Percentiles rank a stretch among this genome's conserved stretches.
phyloP scores from a whole-genome alignment of 2,113 vertebrate genomes.

The Hippoglossus stenolepis region DNA sequence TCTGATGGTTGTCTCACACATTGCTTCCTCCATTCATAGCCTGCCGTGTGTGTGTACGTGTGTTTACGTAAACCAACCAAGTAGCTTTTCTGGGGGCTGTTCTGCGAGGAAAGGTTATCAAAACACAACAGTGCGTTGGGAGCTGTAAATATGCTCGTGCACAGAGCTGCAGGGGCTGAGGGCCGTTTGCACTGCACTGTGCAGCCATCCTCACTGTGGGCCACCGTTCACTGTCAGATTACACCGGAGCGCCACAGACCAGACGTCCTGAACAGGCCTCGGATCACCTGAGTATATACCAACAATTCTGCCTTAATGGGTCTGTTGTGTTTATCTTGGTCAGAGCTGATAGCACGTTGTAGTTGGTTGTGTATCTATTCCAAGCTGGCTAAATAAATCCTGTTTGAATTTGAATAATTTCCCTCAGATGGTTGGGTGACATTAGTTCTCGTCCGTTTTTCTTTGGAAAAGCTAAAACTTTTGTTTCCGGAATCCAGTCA shows the following conservation, averaged over 20 bases:
- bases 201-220: slow-evolving; percentile 34
- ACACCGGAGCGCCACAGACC: slow-evolving; percentile 2
- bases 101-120: slow-evolving; percentile 77
- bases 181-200: slow-evolving; percentile 57
- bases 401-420: no score
- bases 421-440: no score
- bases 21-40: slow-evolving; percentile 50
- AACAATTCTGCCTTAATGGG: neutral
- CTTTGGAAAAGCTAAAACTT: no score
- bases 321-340: neutral
- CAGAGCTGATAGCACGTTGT: neutral
- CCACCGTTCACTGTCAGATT: neutral
- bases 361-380: no score
- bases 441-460: no score
- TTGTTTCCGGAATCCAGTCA: no score
- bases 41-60: slow-evolving; percentile 8
- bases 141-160: slow-evolving; percentile 67
- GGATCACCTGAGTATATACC: neutral
- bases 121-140: slow-evolving; percentile 68
- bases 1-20: slow-evolving; percentile 75
- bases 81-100: slow-evolving; percentile 74
- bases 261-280: slow-evolving; percentile 1
- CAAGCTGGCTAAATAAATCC: no score
- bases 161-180: slow-evolving; percentile 49
- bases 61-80: slow-evolving; percentile 69